These are phyloP conservation scores for Andrena trimmerana DNA, from an alignment of 2,888 invertebrate genomes.

Conservation along the genomic window DNA sequence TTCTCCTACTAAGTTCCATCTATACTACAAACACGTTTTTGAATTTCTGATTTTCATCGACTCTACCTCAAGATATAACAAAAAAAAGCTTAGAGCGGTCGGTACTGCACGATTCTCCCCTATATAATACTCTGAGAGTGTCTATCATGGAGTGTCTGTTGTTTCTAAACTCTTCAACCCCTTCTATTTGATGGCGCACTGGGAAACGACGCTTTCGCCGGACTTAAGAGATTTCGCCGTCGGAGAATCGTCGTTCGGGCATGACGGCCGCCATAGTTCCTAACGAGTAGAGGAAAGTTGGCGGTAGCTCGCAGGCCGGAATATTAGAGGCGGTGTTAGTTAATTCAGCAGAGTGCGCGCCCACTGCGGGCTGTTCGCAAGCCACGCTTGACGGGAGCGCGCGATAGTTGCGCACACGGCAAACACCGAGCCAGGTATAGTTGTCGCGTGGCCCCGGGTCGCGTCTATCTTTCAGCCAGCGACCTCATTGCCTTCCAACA, in stretches of 20 bases:
- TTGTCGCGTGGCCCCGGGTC: conserved; percentile 69
- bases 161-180: too few relatives aligned
- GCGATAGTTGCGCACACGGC: conserved; percentile 55
- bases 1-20: too few relatives aligned
- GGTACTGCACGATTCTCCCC: too few relatives aligned
- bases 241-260: conserved; percentile 22
- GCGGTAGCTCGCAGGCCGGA: conserved; percentile 32
- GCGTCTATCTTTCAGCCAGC: conserved; percentile 71
- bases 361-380: conserved; percentile 44
- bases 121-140: too few relatives aligned
- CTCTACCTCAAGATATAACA: too few relatives aligned
- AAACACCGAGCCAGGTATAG: conserved; percentile 55
- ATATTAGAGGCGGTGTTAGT: conserved; percentile 58
- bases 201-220: background rate
- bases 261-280: conserved; percentile 23
- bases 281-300: conserved; percentile 35
- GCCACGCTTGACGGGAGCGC: conserved; percentile 47
- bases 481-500: conserved; percentile 51
- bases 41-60: too few relatives aligned
- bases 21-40: too few relatives aligned
- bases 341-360: conserved; percentile 45
- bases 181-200: too few relatives aligned
- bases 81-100: too few relatives aligned
- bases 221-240: conserved; percentile 9
- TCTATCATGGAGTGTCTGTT: too few relatives aligned